These are phyloP conservation scores for Philopotamus ludificatus DNA, from an alignment of 1,140 invertebrate species.

Conservation along the genomic window DNA sequence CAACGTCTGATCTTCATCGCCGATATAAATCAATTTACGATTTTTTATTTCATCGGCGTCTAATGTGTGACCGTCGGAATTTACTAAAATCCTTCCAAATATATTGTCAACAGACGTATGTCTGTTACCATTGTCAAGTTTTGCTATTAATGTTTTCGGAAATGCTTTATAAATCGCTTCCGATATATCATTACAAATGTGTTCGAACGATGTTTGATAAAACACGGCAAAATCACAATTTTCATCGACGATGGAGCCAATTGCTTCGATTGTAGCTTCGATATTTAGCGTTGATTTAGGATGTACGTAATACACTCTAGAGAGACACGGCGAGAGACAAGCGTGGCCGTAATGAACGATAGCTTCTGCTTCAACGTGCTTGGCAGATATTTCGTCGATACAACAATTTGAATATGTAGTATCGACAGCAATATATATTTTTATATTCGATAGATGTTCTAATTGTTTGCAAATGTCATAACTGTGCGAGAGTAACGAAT, in stretches of 20 bases:
- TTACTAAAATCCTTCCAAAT: slow-evolving; percentile 46
- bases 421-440: slow-evolving; percentile 86
- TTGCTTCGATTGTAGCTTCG: slow-evolving; percentile 44
- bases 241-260: slow-evolving; percentile 45
- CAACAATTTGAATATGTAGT: slow-evolving; percentile 85
- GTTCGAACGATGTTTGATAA: slow-evolving; percentile 71
- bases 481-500: slow-evolving; percentile 72
- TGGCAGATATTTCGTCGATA: slow-evolving; percentile 84
- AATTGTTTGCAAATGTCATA: slow-evolving; percentile 66
- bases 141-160: slow-evolving; percentile 23
- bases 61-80: slow-evolving; percentile 46
- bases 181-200: slow-evolving; percentile 56
- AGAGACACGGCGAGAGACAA: slow-evolving; percentile 73
- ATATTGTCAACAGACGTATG: slow-evolving; percentile 30
- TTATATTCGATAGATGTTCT: slow-evolving; percentile 57
- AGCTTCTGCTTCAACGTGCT: slow-evolving; percentile 80
- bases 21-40: slow-evolving; percentile 57
- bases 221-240: slow-evolving; percentile 62
- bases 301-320: slow-evolving; percentile 75
- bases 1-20: slow-evolving; percentile 54
- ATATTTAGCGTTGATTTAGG: slow-evolving; percentile 61
- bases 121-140: slow-evolving; percentile 8
- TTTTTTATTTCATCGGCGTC: too few relatives aligned
- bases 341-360: slow-evolving; percentile 89
- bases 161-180: slow-evolving; percentile 20